Evolutionary conservation across 2,113 vertebrate genomes (phyloP), one percentile per base, ranked within the genome.

Genomic region (Corythornis cristatus): DNA sequence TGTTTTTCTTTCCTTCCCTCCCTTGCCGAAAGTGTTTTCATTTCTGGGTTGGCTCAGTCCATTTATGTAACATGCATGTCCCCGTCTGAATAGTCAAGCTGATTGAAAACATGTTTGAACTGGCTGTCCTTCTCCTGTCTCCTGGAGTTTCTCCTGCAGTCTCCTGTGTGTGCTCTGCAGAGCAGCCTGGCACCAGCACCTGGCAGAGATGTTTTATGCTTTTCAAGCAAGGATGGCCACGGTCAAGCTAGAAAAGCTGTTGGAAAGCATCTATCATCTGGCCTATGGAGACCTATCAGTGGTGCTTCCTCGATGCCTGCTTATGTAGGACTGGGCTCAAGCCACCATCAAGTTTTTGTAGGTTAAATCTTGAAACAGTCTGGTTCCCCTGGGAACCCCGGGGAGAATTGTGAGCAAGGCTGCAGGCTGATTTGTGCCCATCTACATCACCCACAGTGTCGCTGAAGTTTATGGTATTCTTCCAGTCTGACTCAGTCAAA

Each of bases 401-500:
- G 64, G 68, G 80, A 86, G 88, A 56, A 40, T 1, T 16, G 37
- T 1, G 8, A 89, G 75, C 4, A 1, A 72, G 53, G 81, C 89
- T 82, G 61, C 15, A 68, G 74, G 45, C 81, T 89, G 82, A 14
- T 83, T 18, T 72, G 89, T 92, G 89, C 94, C 93, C 91, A 60
- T 95, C 68, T 13, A 21, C 89, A 95, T 95, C 82, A 81, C 82
- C 89, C 89, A 43, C 67, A 7, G 82, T 77, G 72, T 80, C 89
- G 6, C 87, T 77, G 8, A 40, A 65, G 75, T 93, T 95, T 95
- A 88, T 89, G 91, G 91, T 79, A 95, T 96, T 96, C 93, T 77
- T 96, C 64, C 75, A 85, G 85, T 3, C 88, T 96, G 96, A 96
- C 79, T 96, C 95, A 96, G 95, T 46, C 90, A 40, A 88, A 95